Base-by-base conservation (phyloP, 2,797 vertebrate genomes). In the Molossus molossus region DNA sequence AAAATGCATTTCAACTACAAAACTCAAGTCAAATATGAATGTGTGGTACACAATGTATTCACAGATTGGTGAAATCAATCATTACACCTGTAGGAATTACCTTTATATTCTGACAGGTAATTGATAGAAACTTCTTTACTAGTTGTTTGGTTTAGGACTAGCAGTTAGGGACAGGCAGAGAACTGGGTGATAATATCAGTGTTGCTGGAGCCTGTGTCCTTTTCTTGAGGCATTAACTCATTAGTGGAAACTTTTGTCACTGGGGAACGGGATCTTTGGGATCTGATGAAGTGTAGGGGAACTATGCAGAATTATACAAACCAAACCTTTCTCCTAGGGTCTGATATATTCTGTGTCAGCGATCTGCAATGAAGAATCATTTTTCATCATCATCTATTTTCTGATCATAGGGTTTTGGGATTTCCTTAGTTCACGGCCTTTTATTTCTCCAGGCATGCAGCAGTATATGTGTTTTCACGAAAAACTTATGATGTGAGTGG, bases 41-140 rank as follows among this genome's bases (percentile, higher is more conserved):
- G 8, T 87, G 89, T 85, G 45, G 20, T 79, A 67, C 23, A 60
- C 6, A 65, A 3, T 20, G 1, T 93, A 45, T 65, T 95, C 33
- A 88, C 48, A 75, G 33, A 53, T 45, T 87, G 67, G 17, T 81
- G 50, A 87, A 15, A 57, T 85, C 86, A 77, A 73, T 88, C 33
- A 33, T 55, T 9, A 60, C 3, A 62, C 15, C 20, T 91, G 2
- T 73, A 79, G 80, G 60, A 92, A 77, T 94, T 57, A 76, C 84
- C 23, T 86, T 91, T 17, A 10, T 94, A 45, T 58, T 91, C 21
- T 79, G 64, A 87, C 1, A 82, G 21, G 15, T 57, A 21, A 81
- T 84, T 88, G 76, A 77, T 37, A 80, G 60, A 94, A 90, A 57
- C 25, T 75, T 73, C 48, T 93, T 69, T 82, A 57, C 27, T 95